Percentiles rank a stretch among this genome's conserved stretches.
These are phyloP conservation scores for Sepioteuthis lessoniana DNA, from an alignment of 2,888 invertebrate genomes.

Conservation along the genomic window DNA sequence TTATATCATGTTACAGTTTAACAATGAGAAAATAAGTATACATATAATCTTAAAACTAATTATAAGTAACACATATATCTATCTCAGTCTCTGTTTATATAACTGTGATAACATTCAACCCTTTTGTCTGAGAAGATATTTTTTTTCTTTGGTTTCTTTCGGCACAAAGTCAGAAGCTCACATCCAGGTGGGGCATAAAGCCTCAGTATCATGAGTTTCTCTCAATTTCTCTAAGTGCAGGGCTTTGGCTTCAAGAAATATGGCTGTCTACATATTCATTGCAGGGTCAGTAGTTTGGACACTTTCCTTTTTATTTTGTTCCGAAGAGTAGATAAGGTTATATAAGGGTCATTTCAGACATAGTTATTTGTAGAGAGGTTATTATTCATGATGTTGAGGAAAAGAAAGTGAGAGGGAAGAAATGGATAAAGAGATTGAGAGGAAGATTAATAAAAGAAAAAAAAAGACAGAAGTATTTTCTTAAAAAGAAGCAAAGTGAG, in stretches of 20 bases:
- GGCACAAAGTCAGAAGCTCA: not conserved
- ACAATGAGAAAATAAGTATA: too few species aligned
- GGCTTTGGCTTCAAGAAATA: not conserved
- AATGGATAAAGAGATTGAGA: not conserved
- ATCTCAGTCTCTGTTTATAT: not conserved
- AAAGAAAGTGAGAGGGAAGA: not conserved
- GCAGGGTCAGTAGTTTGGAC: not conserved
- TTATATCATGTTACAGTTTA: too few species aligned
- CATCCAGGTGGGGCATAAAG: not conserved
- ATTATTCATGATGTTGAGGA: not conserved
- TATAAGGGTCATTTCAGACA: not conserved
- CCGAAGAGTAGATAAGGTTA: not conserved
- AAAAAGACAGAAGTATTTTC: not conserved
- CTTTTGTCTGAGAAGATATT: not conserved
- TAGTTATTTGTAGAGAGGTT: not conserved
- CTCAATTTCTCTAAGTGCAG: not conserved
- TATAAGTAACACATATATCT: too few species aligned
- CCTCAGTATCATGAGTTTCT: not conserved
- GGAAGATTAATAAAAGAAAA: not conserved
- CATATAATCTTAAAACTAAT: too few species aligned
- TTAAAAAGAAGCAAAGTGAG: not conserved
- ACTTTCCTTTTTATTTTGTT: constrained; percentile 8
- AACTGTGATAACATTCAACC: not conserved
- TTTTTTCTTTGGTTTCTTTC: not conserved
- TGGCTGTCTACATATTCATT: constrained; percentile 20